These are phyloP conservation scores for Orussus abietinus DNA, from an alignment of 1,140 invertebrate species.

Conservation along the genomic window DNA sequence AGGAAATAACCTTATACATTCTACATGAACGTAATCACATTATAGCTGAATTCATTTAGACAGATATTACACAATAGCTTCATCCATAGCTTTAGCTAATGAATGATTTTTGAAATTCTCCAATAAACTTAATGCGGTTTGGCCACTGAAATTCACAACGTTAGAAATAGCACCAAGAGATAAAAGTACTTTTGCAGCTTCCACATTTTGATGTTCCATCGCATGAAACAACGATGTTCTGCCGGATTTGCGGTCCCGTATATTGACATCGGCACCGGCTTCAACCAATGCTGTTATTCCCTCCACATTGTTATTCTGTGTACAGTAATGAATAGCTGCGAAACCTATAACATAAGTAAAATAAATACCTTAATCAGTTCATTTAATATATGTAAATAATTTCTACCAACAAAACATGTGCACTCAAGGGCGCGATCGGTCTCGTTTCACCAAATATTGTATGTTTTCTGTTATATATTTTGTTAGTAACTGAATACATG, in stretches of 20 bases:
- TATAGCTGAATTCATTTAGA: no score
- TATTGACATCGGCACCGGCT: conserved; percentile 26
- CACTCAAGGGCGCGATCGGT: conserved; percentile 5
- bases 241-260: conserved; percentile 35
- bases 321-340: conserved; percentile 35
- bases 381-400: not conserved
- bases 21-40: no score
- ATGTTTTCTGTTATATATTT: conserved; percentile 2
- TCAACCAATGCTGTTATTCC: conserved; percentile 25
- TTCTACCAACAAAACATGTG: conserved; percentile 15
- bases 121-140: conserved; percentile 23
- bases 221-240: conserved; percentile 42
- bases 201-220: conserved; percentile 24
- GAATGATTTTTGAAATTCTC: conserved; percentile 20
- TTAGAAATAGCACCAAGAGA: conserved; percentile 25
- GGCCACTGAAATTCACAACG: conserved; percentile 32
- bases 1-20: no score
- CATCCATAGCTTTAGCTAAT: conserved; percentile 18
- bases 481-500: conserved; percentile 22
- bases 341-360: conserved; percentile 22
- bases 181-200: conserved; percentile 24
- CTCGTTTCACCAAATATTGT: not conserved
- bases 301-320: conserved; percentile 18
- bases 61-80: conserved; percentile 12
- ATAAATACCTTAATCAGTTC: not conserved